Percentiles rank a stretch among this genome's conserved stretches.
Evolutionary conservation across 1,140 invertebrate species (phyloP).

Genomic region (Danaus melanippus): DNA sequence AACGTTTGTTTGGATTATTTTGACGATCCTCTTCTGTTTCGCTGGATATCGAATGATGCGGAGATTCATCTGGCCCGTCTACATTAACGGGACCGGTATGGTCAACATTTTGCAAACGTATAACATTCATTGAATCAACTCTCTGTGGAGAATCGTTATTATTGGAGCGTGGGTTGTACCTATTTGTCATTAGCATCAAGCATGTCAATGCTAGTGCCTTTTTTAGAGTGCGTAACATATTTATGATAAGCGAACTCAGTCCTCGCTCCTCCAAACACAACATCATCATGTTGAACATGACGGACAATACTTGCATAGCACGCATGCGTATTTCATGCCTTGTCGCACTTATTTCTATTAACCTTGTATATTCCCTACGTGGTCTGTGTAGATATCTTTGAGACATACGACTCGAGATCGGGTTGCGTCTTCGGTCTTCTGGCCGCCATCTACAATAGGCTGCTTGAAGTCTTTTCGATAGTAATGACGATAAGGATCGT

Average conservation of each 20-base stretch:
- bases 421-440: slow-evolving; percentile 42
- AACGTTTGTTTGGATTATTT: slow-evolving; percentile 18
- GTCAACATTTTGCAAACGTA: slow-evolving; percentile 52
- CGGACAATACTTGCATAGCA: slow-evolving; percentile 63
- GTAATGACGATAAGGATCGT: slow-evolving; percentile 30
- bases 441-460: slow-evolving; percentile 43
- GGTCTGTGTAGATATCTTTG: slow-evolving; percentile 40
- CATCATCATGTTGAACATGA: slow-evolving; percentile 72
- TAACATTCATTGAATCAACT: slow-evolving; percentile 42
- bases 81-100: slow-evolving; percentile 52
- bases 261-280: slow-evolving; percentile 63
- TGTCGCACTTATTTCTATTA: slow-evolving; percentile 57
- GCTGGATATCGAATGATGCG: slow-evolving; percentile 21
- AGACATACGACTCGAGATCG: slow-evolving; percentile 35
- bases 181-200: slow-evolving; percentile 61
- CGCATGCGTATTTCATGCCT: slow-evolving; percentile 64
- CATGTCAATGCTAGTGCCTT: slow-evolving; percentile 64
- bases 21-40: slow-evolving; percentile 28
- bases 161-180: slow-evolving; percentile 30
- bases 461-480: slow-evolving; percentile 38
- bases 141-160: slow-evolving; percentile 32
- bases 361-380: slow-evolving; percentile 43
- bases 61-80: slow-evolving; percentile 44
- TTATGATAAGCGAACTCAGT: slow-evolving; percentile 62
- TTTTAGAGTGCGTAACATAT: slow-evolving; percentile 62